phyloP scores from a whole-genome alignment of 2,888 invertebrate genomes.

The Sinhomidia bicolor region DNA sequence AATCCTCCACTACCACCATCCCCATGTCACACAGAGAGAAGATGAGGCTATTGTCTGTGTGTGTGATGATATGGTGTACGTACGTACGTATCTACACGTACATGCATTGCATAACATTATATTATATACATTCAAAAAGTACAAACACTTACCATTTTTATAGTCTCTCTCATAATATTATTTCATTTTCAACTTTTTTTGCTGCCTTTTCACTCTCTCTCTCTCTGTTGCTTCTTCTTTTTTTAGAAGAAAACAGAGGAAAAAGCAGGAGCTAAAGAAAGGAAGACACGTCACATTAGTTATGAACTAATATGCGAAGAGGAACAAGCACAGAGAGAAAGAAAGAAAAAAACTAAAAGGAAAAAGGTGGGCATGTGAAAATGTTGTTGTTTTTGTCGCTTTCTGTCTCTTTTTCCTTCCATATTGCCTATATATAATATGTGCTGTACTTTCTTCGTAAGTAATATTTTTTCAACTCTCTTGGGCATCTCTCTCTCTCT shows the following conservation, averaged over 20 bases:
- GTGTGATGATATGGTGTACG: no score
- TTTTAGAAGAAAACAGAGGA: not conserved
- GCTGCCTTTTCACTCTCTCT: conserved; percentile 30
- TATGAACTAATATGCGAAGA: conserved; percentile 64
- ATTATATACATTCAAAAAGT: not conserved
- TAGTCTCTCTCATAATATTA: conserved; percentile 6
- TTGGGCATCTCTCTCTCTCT: conserved; percentile 49
- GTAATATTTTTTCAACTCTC: conserved; percentile 59
- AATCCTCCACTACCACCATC: not conserved
- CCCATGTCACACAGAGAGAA: not conserved
- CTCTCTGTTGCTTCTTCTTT: conserved; percentile 28
- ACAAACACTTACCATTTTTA: conserved; percentile 1
- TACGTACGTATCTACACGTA: not conserved
- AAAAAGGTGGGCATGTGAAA: conserved; percentile 25
- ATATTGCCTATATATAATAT: not conserved
- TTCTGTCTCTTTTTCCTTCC: not conserved
- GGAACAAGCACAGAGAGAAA: not conserved
- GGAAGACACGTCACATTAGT: conserved; percentile 66
- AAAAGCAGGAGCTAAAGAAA: not conserved
- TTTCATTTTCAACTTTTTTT: conserved; percentile 23
- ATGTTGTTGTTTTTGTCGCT: conserved; percentile 15
- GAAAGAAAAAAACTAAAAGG: not conserved
- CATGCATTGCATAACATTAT: not conserved
- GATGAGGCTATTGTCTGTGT: not conserved
- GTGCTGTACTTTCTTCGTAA: conserved; percentile 7